Evolutionary conservation across 2,888 invertebrate genomes (phyloP).

Genomic region (Trichacis sp.): DNA sequence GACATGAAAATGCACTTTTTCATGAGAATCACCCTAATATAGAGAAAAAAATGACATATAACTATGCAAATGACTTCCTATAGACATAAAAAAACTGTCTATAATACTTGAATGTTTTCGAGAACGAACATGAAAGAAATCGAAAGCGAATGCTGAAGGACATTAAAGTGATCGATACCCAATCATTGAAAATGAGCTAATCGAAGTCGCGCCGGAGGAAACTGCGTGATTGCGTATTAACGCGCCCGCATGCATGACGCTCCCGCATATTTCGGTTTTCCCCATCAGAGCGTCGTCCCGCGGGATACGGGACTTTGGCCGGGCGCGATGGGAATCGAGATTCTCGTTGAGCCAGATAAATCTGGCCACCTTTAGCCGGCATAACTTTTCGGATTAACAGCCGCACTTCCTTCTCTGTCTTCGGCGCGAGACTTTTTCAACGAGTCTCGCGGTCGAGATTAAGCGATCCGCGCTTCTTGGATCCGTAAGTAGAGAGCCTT

Average conservation of each 20-base stretch:
- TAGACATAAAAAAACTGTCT: no score
- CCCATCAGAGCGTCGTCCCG: conserved; percentile 22
- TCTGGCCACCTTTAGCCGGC: conserved; percentile 65
- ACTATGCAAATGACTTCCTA: no score
- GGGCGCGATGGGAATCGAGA: conserved; percentile 22
- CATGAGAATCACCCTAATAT: no score
- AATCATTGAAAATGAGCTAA: conserved; percentile 53
- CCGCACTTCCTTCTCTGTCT: conserved; percentile 49
- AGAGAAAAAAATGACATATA: no score
- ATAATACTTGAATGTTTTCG: no score
- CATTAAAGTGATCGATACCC: conserved; percentile 31
- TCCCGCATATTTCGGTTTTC: conserved; percentile 11
- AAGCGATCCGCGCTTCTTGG: conserved; percentile 23
- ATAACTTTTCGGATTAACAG: conserved; percentile 67
- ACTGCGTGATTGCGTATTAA: conserved; percentile 60
- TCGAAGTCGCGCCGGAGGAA: conserved; percentile 53
- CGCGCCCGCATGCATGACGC: conserved; percentile 42
- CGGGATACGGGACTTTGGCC: conserved; percentile 41
- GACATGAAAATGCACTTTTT: no score
- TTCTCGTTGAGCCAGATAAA: conserved; percentile 63
- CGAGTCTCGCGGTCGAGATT: conserved; percentile 35
- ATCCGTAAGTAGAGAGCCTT: no score
- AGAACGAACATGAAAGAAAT: no score
- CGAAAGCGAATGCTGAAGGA: no score
- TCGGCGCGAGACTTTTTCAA: conserved; percentile 22